Evolutionary conservation across 1,140 invertebrate species (phyloP), one percentile per base, ranked within the genome.

Genomic region (Microplitis demolitor): DNA sequence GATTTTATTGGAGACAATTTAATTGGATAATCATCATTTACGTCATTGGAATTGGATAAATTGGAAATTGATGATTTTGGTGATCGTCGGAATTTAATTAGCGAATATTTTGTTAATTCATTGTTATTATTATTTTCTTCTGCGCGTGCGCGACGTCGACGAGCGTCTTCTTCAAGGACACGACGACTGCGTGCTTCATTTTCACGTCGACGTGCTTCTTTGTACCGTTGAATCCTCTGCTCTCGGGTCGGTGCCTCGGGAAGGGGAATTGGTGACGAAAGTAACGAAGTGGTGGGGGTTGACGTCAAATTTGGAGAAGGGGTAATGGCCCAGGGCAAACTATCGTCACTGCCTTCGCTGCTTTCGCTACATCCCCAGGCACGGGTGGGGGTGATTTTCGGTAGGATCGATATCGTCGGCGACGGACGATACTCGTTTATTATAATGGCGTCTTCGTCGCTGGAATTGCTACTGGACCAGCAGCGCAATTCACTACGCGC

Each of bases 321-420:
- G 79, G 0, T 82, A 9, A 78, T 76, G 8, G 79, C 78, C 83
- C 83, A 87, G 31, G 83, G 83, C 0, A 87, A 72, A 63, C 85
- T 86, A 66, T 87, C 85, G 76, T 87, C 85, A 71, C 85, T 87
- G 9, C 87, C 86, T 39, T 88, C 87, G 75, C 87, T 88, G 72
- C 86, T 87, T 66, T 87, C 84, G 74, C 83, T 85, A 72, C 83
- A 86, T 33, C 84, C 84, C 85, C 85, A 87, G 1, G 81, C 78
- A 13, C 85, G 76, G 5, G 60, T 72, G 16, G 72, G 73, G 4
- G 62, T 62, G 76, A 53, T 73, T 78, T 70, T 76, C 78, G 53
- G 72, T 73, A 75, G 56, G 72, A 83, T 78, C 5, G 39, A 45
- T 66, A 76, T 51, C 4, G 77, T 51, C 4, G 77, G 74, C 64